phyloP scores from a whole-genome alignment of 2,888 invertebrate genomes.

The Hetaerina titia region DNA sequence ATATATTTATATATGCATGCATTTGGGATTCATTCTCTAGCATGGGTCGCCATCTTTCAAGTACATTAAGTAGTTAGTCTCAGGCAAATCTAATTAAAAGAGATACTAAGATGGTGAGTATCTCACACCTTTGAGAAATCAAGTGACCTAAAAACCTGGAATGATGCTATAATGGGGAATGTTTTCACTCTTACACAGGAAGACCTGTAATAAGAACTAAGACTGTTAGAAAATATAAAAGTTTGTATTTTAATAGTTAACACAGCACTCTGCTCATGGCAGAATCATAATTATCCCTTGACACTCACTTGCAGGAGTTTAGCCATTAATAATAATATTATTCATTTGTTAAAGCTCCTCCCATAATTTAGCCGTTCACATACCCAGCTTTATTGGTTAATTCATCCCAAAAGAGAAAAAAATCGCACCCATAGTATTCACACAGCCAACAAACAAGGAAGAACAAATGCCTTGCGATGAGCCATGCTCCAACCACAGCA shows the following conservation, averaged over 20 bases:
- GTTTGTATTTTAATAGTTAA: slow-evolving; percentile 62
- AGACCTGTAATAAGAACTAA: slow-evolving; percentile 39
- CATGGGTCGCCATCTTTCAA: slow-evolving; percentile 55
- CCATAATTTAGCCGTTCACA: slow-evolving; percentile 58
- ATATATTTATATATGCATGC: slow-evolving; percentile 66
- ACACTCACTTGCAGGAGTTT: slow-evolving; percentile 51
- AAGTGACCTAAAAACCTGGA: slow-evolving; percentile 61
- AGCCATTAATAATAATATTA: slow-evolving; percentile 49
- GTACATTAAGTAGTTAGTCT: slow-evolving; percentile 61
- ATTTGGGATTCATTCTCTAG: slow-evolving; percentile 64
- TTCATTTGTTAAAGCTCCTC: slow-evolving; percentile 62
- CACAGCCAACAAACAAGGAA: slow-evolving; percentile 63
- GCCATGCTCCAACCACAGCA: slow-evolving; percentile 47
- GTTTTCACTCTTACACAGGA: slow-evolving; percentile 61
- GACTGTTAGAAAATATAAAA: slow-evolving; percentile 64
- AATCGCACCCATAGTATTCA: slow-evolving; percentile 64
- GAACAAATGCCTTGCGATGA: slow-evolving; percentile 32
- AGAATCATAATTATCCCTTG: slow-evolving; percentile 51
- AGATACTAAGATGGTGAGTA: slow-evolving; percentile 15
- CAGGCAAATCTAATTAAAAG: slow-evolving; percentile 53
- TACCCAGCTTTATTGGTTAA: slow-evolving; percentile 66
- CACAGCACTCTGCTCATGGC: slow-evolving; percentile 59
- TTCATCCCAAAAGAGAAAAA: slow-evolving; percentile 64
- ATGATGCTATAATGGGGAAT: slow-evolving; percentile 65
- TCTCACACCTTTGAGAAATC: slow-evolving; percentile 49